Evolutionary conservation across 2,888 invertebrate genomes (phyloP).

Genomic region (Heliconius ethilla): DNA sequence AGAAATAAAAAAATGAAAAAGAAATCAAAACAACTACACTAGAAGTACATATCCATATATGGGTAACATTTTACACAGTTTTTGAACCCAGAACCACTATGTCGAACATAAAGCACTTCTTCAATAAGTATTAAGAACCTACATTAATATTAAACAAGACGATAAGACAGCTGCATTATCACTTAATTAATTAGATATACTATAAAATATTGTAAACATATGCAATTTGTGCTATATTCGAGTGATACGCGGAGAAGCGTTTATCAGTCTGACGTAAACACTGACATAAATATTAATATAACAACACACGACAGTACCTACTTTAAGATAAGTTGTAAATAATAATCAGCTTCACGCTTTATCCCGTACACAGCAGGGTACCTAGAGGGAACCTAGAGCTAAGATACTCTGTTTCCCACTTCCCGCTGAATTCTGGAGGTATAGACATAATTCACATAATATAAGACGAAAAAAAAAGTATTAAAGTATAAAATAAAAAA

Average conservation of each 20-base stretch:
- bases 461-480: background rate
- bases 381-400: too few relatives aligned
- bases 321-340: background rate
- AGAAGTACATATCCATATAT: too few relatives aligned
- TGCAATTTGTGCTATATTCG: conserved; percentile 26
- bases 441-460: too few relatives aligned
- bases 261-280: conserved; percentile 29
- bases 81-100: too few relatives aligned
- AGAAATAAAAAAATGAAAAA: background rate
- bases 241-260: conserved; percentile 6
- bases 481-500: background rate
- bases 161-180: conserved; percentile 12
- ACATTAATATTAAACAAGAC: background rate
- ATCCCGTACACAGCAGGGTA: too few relatives aligned
- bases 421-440: too few relatives aligned
- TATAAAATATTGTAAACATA: conserved; percentile 23
- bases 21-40: background rate
- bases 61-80: too few relatives aligned
- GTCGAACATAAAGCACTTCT: background rate
- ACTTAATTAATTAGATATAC: background rate
- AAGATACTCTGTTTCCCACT: too few relatives aligned
- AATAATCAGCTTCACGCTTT: background rate
- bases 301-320: background rate
- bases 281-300: conserved; percentile 25
- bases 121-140: background rate